phyloP scores from a whole-genome alignment of 2,113 vertebrate genomes.

The Mustelus asterias region DNA sequence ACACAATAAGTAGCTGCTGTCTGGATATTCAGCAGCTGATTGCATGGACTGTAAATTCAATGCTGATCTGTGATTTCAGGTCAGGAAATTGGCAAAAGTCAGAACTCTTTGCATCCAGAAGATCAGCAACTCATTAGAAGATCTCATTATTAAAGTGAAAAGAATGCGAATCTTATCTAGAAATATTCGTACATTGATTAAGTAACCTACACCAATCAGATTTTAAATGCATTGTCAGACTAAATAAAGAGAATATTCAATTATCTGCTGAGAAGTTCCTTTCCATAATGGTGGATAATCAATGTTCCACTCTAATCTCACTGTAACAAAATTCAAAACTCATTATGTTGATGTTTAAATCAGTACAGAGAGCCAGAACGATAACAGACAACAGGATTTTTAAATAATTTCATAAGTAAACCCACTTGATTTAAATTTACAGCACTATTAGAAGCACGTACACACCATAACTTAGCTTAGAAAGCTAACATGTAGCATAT shows the following conservation, averaged over 20 bases:
- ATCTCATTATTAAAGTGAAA: background rate
- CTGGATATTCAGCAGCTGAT: background rate
- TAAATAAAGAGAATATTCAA: background rate
- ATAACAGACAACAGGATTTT: background rate
- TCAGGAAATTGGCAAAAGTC: background rate
- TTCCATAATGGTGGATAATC: background rate
- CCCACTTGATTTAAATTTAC: background rate
- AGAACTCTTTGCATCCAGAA: background rate
- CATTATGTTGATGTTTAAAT: background rate
- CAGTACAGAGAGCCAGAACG: background rate
- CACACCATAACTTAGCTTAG: background rate
- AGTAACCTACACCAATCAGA: background rate
- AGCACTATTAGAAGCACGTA: background rate
- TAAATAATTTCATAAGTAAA: background rate
- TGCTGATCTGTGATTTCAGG: conserved; percentile 24
- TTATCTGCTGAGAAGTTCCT: background rate
- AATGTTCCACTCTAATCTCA: background rate
- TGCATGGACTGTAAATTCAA: background rate
- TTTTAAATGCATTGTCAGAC: background rate
- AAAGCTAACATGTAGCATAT: background rate
- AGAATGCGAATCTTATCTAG: background rate
- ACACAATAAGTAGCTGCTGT: background rate
- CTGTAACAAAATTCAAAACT: background rate
- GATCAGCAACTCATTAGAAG: background rate
- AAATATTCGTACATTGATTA: background rate